Percentiles rank a stretch among this genome's conserved stretches.
Evolutionary conservation across 1,140 invertebrate species (phyloP).

Genomic region (Frieseomelitta varia): DNA sequence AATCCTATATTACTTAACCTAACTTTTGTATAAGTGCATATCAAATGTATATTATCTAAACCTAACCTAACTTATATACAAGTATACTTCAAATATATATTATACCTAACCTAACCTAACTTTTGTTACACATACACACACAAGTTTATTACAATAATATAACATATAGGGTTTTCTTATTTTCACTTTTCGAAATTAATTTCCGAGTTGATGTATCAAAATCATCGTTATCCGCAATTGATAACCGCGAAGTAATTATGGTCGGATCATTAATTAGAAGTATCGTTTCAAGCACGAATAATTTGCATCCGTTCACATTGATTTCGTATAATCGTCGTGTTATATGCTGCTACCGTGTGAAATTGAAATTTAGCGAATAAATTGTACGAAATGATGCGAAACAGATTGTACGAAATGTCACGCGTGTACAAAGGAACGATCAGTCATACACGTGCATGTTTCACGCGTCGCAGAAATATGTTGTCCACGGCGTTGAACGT

Average conservation of each 20-base stretch:
- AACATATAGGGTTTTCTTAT: no score
- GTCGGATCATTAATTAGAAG: constrained; percentile 7
- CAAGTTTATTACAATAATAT: no score
- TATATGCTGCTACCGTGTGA: neutral
- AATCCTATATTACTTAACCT: no score
- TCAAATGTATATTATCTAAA: no score
- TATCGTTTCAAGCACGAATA: neutral
- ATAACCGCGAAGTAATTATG: neutral
- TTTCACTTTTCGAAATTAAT: neutral
- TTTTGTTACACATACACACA: no score
- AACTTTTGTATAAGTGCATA: no score
- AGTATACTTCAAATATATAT: no score
- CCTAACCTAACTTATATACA: no score
- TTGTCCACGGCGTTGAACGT: neutral
- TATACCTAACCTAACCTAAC: no score
- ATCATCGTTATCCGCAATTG: neutral
- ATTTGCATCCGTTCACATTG: neutral
- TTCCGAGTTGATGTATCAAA: neutral
- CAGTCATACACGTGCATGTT: neutral
- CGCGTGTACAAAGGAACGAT: neutral
- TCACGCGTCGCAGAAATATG: neutral
- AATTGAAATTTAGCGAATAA: neutral
- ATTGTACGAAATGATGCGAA: neutral
- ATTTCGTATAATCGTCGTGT: neutral
- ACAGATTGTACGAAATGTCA: neutral